Conservation (phyloP, 2,797 vertebrate species). For the Falco biarmicus region DNA sequence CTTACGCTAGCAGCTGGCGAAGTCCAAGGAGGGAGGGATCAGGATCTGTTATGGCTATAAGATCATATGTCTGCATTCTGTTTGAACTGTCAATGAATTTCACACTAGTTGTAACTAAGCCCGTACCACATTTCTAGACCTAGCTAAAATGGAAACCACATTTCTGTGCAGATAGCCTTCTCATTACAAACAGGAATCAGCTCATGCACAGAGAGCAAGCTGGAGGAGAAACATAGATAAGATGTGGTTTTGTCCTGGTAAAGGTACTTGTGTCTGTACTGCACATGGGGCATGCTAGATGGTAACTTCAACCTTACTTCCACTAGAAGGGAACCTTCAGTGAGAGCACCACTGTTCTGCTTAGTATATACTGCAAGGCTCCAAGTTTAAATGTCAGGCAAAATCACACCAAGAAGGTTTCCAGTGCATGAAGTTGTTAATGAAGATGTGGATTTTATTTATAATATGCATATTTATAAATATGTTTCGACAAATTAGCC, state of each 20-base stretch:
- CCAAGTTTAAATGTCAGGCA: neutral
- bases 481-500: neutral
- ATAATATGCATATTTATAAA: neutral
- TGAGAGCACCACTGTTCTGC: neutral
- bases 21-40: neutral
- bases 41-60: neutral
- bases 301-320: neutral
- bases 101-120: neutral
- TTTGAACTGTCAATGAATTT: accelerated
- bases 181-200: neutral
- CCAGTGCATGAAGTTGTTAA: neutral
- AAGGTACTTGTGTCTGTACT: neutral
- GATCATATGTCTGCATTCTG: neutral
- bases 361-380: neutral
- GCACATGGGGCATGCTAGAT: neutral
- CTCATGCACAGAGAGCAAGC: neutral
- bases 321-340: neutral
- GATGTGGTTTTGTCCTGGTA: neutral
- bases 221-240: neutral
- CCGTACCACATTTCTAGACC: neutral
- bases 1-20: neutral
- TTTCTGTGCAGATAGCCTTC: neutral
- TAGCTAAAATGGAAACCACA: neutral
- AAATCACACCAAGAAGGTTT: neutral
- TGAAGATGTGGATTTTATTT: neutral